Percentiles rank a stretch among this genome's conserved stretches.
These are phyloP conservation scores for Patella ulyssiponensis DNA, from an alignment of 2,888 invertebrate species.

Conservation along the genomic window DNA sequence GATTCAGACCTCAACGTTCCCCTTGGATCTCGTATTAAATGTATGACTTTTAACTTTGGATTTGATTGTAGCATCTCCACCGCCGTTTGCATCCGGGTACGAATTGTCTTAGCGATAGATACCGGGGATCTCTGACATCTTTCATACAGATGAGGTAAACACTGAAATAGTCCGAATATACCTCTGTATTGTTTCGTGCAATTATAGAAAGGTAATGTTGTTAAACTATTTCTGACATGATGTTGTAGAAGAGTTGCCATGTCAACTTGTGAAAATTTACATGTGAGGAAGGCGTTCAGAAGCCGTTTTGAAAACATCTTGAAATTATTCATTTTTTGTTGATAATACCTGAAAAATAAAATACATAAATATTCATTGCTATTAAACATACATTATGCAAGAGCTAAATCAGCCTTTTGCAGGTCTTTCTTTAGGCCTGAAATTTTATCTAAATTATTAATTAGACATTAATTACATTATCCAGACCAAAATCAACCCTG, in stretches of 20 bases:
- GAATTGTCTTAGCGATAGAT: slow-evolving; percentile 16
- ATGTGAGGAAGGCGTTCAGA: slow-evolving; percentile 10
- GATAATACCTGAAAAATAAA: too few relatives aligned
- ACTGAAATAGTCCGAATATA: neutral
- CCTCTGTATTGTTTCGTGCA: slow-evolving; percentile 1
- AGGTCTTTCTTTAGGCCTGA: too few relatives aligned
- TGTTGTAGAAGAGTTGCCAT: neutral
- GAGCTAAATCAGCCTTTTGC: too few relatives aligned
- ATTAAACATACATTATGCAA: too few relatives aligned
- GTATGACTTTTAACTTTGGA: slow-evolving; percentile 18
- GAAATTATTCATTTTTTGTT: too few relatives aligned
- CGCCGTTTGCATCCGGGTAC: neutral
- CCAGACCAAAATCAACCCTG: too few relatives aligned
- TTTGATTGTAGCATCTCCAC: neutral
- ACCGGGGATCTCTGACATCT: slow-evolving; percentile 1
- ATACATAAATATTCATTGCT: too few relatives aligned
- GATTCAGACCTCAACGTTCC: slow-evolving; percentile 6
- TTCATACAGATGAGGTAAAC: slow-evolving; percentile 9
- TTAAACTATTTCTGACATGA: neutral
- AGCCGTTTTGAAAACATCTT: neutral
- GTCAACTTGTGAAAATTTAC: neutral
- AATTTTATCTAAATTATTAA: too few relatives aligned
- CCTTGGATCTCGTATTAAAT: slow-evolving; percentile 21
- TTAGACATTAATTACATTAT: too few relatives aligned
- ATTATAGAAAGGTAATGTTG: neutral